phyloP scores from a whole-genome alignment of 1,140 invertebrate genomes.

The Zaprionus kolodkinae region DNA sequence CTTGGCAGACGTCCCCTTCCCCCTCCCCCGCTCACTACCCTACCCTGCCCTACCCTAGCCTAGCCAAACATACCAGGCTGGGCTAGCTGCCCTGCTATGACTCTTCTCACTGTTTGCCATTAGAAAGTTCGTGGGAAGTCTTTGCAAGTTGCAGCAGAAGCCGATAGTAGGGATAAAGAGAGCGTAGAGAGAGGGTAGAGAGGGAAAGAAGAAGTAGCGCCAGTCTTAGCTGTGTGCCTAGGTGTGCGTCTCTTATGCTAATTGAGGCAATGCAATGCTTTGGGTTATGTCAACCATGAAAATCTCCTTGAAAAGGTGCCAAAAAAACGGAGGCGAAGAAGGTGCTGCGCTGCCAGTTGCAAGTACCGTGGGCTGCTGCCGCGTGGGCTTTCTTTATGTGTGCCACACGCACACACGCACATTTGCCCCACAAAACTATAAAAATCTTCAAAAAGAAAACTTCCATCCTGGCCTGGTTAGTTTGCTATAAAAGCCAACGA shows the following conservation, averaged over 20 bases:
- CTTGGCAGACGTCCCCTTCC: neutral
- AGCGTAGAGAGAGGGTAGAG: neutral
- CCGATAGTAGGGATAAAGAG: neutral
- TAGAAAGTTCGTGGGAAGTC: constrained; percentile 82
- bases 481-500: neutral
- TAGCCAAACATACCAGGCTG: constrained; percentile 2
- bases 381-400: constrained; percentile 40
- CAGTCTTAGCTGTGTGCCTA: constrained; percentile 9
- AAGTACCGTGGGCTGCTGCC: constrained; percentile 14
- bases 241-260: constrained; percentile 69
- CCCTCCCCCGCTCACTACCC: neutral
- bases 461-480: neutral
- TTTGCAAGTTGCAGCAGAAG: constrained; percentile 55
- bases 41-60: neutral
- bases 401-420: constrained; percentile 12
- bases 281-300: constrained; percentile 73
- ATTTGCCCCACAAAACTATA: constrained; percentile 33
- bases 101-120: constrained; percentile 58
- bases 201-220: constrained; percentile 66
- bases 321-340: constrained; percentile 23
- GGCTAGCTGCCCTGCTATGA: constrained; percentile 27
- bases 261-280: constrained; percentile 71
- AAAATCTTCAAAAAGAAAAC: constrained; percentile 31
- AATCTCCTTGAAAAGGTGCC: constrained; percentile 58
- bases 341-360: neutral